phyloP scores from a whole-genome alignment of 1,140 invertebrate species.

The Atta texana region DNA sequence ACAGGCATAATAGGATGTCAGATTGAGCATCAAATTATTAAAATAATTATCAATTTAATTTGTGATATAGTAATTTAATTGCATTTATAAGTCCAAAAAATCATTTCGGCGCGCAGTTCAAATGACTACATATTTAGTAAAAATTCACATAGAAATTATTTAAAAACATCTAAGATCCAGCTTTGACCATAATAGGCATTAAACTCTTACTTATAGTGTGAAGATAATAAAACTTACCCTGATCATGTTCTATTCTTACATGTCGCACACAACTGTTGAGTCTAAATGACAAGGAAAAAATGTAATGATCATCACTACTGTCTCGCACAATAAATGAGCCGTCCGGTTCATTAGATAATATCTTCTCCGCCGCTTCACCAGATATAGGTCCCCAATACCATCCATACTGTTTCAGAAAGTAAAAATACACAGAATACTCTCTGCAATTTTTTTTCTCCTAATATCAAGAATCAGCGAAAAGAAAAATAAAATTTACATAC shows the following conservation, averaged over 20 bases:
- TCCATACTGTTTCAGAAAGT: constrained; percentile 91
- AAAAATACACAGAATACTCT: not conserved
- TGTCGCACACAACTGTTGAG: constrained; percentile 96
- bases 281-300: constrained; percentile 98
- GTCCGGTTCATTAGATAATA: constrained; percentile 97
- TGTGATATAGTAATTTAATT: too few species aligned
- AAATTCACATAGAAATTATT: too few species aligned
- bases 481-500: constrained; percentile 87
- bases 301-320: constrained; percentile 98
- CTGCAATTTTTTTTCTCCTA: not conserved
- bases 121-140: too few species aligned
- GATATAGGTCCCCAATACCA: constrained; percentile 99
- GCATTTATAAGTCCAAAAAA: too few species aligned
- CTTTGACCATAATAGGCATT: too few species aligned
- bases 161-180: too few species aligned
- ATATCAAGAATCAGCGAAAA: not conserved
- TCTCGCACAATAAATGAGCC: constrained; percentile 98
- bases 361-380: constrained; percentile 97
- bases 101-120: too few species aligned
- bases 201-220: too few species aligned
- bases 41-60: too few species aligned
- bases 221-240: constrained; percentile 89
- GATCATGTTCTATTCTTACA: constrained; percentile 98
- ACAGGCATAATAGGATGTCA: too few species aligned
- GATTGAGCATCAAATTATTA: too few species aligned